A percentile compares a stretch with the other conserved stretches of the same genome.
Conservation (phyloP, 1,140 invertebrate species). For the Heliconius melpomene region DNA sequence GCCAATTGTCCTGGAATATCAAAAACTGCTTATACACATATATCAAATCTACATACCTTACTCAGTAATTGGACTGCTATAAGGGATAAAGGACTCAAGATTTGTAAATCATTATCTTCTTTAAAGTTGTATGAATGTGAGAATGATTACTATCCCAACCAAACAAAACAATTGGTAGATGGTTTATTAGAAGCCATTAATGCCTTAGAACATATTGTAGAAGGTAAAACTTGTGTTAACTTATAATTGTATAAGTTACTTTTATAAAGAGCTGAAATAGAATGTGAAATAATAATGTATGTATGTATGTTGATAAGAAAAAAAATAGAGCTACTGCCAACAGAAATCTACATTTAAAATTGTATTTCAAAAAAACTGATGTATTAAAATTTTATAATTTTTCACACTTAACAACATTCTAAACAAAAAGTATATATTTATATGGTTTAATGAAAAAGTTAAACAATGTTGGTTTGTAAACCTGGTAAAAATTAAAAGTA, state of each 20-base stretch:
- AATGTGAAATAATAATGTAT: too few relatives aligned
- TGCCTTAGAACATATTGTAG: slow-evolving; percentile 55
- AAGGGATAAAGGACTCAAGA: slow-evolving; percentile 58
- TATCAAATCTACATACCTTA: slow-evolving; percentile 58
- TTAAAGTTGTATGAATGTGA: slow-evolving; percentile 66
- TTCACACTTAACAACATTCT: too few relatives aligned
- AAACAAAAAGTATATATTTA: too few relatives aligned
- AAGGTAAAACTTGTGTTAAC: slow-evolving; percentile 47
- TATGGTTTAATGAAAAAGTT: too few relatives aligned
- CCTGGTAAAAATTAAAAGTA: too few relatives aligned
- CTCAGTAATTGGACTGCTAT: slow-evolving; percentile 58
- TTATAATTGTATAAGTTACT: not conserved
- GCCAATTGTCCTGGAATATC: slow-evolving; percentile 53
- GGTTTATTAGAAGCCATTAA: slow-evolving; percentile 55
- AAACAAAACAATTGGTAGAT: slow-evolving; percentile 55
- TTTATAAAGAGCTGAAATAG: too few relatives aligned
- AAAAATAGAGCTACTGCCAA: too few relatives aligned
- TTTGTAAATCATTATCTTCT: slow-evolving; percentile 58
- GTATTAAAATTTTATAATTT: too few relatives aligned
- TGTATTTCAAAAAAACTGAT: too few relatives aligned
- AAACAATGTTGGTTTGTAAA: too few relatives aligned
- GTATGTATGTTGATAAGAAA: too few relatives aligned
- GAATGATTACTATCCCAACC: slow-evolving; percentile 65
- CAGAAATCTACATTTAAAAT: too few relatives aligned
- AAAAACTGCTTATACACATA: slow-evolving; percentile 63